phyloP scores from a whole-genome alignment of 2,888 invertebrate genomes.

The Cheilosia vulpina region DNA sequence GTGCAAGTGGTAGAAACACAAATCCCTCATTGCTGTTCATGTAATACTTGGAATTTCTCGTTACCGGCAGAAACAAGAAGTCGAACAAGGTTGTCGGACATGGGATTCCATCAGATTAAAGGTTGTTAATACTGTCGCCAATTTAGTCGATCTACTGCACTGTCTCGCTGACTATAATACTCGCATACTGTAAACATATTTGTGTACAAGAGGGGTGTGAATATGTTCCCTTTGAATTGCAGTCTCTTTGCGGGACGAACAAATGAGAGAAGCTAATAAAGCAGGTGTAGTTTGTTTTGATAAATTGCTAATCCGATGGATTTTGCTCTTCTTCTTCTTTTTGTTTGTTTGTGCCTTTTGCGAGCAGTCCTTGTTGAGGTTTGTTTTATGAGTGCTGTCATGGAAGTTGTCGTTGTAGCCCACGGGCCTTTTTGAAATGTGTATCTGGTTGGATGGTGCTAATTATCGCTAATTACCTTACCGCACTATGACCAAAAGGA shows the following conservation, averaged over 20 bases:
- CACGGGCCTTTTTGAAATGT: constrained; percentile 37
- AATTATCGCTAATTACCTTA: constrained; percentile 54
- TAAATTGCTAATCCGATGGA: constrained; percentile 73
- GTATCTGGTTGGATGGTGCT: constrained; percentile 41
- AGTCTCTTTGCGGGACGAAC: constrained; percentile 37
- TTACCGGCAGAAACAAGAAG: constrained; percentile 73
- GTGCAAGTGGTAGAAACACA: constrained; percentile 49
- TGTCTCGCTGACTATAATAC: neutral
- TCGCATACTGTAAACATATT: constrained; percentile 17
- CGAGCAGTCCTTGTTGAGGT: constrained; percentile 9
- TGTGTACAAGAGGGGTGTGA: constrained; percentile 64
- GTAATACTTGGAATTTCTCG: constrained; percentile 69
- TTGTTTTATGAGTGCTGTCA: constrained; percentile 37
- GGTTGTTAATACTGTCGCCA: constrained; percentile 79
- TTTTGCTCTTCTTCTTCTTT: constrained; percentile 14
- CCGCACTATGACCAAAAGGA: constrained; percentile 13
- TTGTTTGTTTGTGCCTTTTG: constrained; percentile 12
- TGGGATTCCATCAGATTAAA: constrained; percentile 79
- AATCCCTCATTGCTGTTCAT: constrained; percentile 59
- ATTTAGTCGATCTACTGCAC: constrained; percentile 75
- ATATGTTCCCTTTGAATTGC: constrained; percentile 62
- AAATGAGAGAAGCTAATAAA: constrained; percentile 65
- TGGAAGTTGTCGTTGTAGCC: constrained; percentile 30
- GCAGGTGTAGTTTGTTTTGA: constrained; percentile 75
- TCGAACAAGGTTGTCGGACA: constrained; percentile 77